Base-by-base conservation (phyloP, 2,888 invertebrate genomes). In the Heliothis peltigera region DNA sequence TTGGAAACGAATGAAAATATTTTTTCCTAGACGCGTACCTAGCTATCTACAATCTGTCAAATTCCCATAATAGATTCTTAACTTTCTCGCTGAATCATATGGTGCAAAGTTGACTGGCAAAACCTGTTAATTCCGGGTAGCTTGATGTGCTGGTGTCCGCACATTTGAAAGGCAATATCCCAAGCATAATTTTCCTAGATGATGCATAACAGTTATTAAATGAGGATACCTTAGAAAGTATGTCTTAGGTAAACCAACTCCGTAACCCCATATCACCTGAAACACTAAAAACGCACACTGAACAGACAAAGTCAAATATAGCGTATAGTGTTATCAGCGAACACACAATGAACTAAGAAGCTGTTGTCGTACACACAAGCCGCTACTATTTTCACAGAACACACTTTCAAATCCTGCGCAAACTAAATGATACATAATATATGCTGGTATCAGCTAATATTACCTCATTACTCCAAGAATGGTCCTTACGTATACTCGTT, bases 381-480 rank as follows among this genome's bases (percentile, higher is more conserved):
- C 46, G 60, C 57, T 46, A 47, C 52, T 60, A 54, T 75, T 63
- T 80, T 74, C 68, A 49, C 39, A 39, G 51, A 64, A 47, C 49
- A 75, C 52, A 72, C 60, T 2, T 15, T 12, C 18, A 68, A 77
- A 80, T 70, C 80, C 66, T 77, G 55, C 15, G 52, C 62, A 81
- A 77, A 80, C 80, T 35, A 18, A 15, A 35, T 28, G 25, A 62
- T 51, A 63, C 62, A 55, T 44, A 72, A 68, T 72, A 72, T 72
- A 72, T 54, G 44, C 63, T 70, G 66, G 48, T 57, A 51, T 53
- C 48, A 61, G 64, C 61, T 61, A 7, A 35, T 46, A 61, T 79
- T 81, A 81, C 66, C 77, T 77, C 81, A 80, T 65, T 80, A n/a
- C 51, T 56, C 46, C 6, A 51, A 81, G 68, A 75, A 80, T 81